These are phyloP conservation scores for Esox masquinongy DNA, from an alignment of 2,797 vertebrate species.

Conservation along the genomic window DNA sequence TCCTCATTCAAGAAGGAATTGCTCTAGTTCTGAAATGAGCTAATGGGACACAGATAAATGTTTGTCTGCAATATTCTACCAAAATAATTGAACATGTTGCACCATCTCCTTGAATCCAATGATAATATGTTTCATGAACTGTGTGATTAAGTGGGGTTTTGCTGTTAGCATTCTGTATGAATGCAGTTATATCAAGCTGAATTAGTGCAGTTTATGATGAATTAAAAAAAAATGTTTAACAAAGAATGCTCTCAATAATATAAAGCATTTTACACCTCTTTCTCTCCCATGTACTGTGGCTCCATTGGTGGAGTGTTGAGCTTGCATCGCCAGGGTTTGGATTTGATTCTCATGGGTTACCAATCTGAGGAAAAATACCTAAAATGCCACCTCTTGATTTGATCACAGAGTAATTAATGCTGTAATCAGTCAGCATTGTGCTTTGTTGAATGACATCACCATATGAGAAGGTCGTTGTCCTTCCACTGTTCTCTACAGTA, in stretches of 20 bases:
- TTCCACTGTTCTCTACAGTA: background rate
- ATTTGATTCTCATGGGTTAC: too few relatives aligned
- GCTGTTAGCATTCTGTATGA: background rate
- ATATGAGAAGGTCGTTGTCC: background rate
- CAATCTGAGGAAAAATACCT: too few relatives aligned
- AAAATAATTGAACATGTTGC: background rate
- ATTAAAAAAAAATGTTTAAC: background rate
- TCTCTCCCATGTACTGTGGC: too few relatives aligned
- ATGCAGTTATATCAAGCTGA: background rate
- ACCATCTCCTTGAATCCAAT: background rate
- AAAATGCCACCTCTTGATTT: background rate
- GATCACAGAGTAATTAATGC: slow-evolving; percentile 12
- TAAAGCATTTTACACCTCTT: background rate
- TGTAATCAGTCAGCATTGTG: background rate
- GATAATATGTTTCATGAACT: background rate
- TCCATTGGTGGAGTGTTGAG: too few relatives aligned
- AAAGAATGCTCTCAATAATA: background rate
- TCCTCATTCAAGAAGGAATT: too few relatives aligned
- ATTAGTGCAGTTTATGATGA: background rate
- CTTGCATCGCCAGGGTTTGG: too few relatives aligned
- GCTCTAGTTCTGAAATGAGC: too few relatives aligned
- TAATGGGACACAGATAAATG: background rate
- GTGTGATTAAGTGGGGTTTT: background rate
- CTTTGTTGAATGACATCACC: background rate
- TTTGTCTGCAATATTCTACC: background rate